Evolutionary conservation across 2,888 invertebrate species (phyloP).

Genomic region (Phaedon cochleariae): DNA sequence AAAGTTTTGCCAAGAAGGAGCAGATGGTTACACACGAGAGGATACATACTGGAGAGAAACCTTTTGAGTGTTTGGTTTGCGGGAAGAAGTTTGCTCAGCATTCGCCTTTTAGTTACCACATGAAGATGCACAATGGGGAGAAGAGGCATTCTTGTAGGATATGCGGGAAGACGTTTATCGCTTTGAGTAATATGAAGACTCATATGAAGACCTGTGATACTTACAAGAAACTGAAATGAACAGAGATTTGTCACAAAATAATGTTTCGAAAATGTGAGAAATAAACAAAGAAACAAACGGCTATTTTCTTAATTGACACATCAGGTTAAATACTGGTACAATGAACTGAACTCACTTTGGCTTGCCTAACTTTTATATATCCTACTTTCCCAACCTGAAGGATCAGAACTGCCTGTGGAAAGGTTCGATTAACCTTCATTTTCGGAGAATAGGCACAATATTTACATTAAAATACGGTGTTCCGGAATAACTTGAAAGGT

Average conservation of each 20-base stretch:
- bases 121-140: slow-evolving; percentile 69
- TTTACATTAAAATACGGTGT: no score
- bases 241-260: not conserved
- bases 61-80: slow-evolving; percentile 52
- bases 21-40: slow-evolving; percentile 55
- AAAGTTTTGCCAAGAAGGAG: slow-evolving; percentile 63
- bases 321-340: no score
- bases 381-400: no score
- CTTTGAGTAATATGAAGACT: slow-evolving; percentile 27
- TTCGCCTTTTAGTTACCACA: slow-evolving; percentile 68
- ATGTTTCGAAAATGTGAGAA: no score
- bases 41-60: slow-evolving; percentile 57
- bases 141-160: slow-evolving; percentile 65
- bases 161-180: slow-evolving; percentile 64
- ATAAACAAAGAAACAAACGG: no score
- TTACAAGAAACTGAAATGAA: not conserved
- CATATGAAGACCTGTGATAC: slow-evolving; percentile 29
- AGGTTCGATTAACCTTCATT: no score
- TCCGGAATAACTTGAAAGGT: no score
- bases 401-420: no score
- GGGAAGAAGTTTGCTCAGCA: slow-evolving; percentile 63
- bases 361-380: no score
- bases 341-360: no score
- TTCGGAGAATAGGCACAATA: no score
- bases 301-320: no score